A percentile compares a stretch with the other conserved stretches of the same genome.
Evolutionary conservation across 2,113 vertebrate genomes (phyloP).

Genomic region (Pampusana beccarii): DNA sequence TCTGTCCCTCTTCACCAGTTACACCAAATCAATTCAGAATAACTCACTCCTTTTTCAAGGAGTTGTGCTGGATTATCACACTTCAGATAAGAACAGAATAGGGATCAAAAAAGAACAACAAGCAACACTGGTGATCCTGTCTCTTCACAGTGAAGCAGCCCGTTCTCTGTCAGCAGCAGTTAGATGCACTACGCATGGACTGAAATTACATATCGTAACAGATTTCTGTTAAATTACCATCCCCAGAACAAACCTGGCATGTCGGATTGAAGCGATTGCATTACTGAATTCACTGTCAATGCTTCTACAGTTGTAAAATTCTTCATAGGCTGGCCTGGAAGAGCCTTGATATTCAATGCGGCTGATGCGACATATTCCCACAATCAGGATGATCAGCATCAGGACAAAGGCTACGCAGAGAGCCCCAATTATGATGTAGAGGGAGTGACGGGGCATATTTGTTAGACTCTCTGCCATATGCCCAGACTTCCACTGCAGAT

Average conservation of each 20-base stretch:
- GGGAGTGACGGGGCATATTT: constrained; percentile 95
- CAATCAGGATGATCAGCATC: constrained; percentile 98
- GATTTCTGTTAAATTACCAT: neutral
- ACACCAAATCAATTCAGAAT: neutral
- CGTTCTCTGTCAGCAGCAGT: neutral
- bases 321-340: constrained; percentile 92
- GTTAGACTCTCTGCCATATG: constrained; percentile 91
- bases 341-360: constrained; percentile 99
- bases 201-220: neutral
- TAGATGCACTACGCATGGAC: neutral
- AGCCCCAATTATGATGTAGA: constrained; percentile 97
- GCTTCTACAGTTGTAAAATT: constrained; percentile 98
- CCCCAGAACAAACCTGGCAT: constrained; percentile 85
- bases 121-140: neutral
- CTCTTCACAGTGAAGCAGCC: neutral
- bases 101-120: neutral
- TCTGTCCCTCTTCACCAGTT: neutral
- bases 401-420: constrained; percentile 95
- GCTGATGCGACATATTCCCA: constrained; percentile 98
- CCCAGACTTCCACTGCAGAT: constrained; percentile 93
- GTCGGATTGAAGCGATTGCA: constrained; percentile 94
- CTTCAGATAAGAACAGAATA: neutral
- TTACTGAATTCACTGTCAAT: constrained; percentile 97
- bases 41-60: neutral
- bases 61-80: neutral